phyloP scores from a whole-genome alignment of 2,888 invertebrate species.

The Lapara coniferarum region DNA sequence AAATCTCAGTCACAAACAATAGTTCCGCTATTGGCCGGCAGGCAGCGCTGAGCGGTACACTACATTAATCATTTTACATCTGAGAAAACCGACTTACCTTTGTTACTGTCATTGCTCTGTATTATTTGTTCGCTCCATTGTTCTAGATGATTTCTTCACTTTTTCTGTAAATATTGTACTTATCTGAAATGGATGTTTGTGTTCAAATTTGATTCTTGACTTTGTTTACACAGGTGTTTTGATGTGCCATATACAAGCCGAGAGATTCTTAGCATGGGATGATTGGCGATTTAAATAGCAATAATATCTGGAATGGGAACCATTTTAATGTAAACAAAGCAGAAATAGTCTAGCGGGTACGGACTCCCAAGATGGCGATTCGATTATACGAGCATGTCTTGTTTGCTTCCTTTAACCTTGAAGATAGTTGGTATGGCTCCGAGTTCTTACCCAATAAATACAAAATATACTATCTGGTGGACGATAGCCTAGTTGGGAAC shows the following conservation, averaged over 20 bases:
- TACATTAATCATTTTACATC: slow-evolving; percentile 44
- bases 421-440: neutral
- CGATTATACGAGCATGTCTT: too few relatives aligned
- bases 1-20: slow-evolving; percentile 17
- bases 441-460: too few relatives aligned
- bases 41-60: slow-evolving; percentile 18
- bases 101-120: slow-evolving; percentile 44
- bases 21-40: slow-evolving; percentile 15
- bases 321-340: neutral
- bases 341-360: neutral
- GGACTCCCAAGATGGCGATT: neutral
- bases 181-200: neutral
- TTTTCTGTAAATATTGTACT: slow-evolving; percentile 10
- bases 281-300: neutral
- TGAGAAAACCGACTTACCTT: slow-evolving; percentile 40
- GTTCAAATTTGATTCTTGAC: neutral
- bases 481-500: too few relatives aligned
- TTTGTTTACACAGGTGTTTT: slow-evolving; percentile 13
- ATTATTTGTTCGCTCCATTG: slow-evolving; percentile 39
- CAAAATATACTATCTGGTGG: too few relatives aligned
- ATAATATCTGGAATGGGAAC: too few relatives aligned
- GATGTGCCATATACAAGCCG: neutral
- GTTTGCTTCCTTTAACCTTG: too few relatives aligned
- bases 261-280: neutral
- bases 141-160: slow-evolving; percentile 28